Conservation (phyloP, 2,797 vertebrate genomes). For the Erethizon dorsatum region DNA sequence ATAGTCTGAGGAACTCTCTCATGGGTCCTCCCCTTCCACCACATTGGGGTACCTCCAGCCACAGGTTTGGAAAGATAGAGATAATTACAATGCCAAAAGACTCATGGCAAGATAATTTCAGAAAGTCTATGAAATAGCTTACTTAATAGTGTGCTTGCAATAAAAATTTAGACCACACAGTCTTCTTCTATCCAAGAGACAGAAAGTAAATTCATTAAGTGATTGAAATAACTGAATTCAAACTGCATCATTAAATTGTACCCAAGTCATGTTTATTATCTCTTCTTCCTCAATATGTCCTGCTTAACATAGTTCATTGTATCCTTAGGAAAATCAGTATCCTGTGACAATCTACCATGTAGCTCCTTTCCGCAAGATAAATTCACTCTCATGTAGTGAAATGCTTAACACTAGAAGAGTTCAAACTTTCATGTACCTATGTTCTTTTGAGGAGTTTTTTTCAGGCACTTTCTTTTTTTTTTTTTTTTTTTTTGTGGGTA, state of each 20-base stretch:
- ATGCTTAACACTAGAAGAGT: background rate
- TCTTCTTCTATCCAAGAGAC: background rate
- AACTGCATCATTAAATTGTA: constrained; percentile 14
- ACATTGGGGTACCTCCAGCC: background rate
- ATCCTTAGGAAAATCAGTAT: background rate
- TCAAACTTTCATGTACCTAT: constrained; percentile 28
- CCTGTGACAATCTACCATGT: background rate
- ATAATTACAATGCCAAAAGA: constrained; percentile 17
- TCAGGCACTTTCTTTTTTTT: constrained; percentile 19
- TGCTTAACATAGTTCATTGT: background rate
- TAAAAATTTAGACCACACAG: background rate
- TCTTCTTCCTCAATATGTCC: background rate
- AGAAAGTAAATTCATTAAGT: constrained; percentile 40
- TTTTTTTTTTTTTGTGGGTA: too few species aligned
- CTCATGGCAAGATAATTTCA: constrained; percentile 40
- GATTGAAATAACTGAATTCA: constrained; percentile 10
- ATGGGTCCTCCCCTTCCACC: background rate
- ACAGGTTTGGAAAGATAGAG: background rate
- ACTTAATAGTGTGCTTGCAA: constrained; percentile 2
- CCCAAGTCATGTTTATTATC: background rate
- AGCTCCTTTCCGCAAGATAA: constrained; percentile 18
- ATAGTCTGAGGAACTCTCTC: background rate
- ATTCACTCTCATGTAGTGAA: background rate
- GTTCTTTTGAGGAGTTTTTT: background rate
- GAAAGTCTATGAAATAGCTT: constrained; percentile 17